Evolutionary conservation across 1,140 invertebrate genomes (phyloP).

Genomic region (Pteromalus puparum): DNA sequence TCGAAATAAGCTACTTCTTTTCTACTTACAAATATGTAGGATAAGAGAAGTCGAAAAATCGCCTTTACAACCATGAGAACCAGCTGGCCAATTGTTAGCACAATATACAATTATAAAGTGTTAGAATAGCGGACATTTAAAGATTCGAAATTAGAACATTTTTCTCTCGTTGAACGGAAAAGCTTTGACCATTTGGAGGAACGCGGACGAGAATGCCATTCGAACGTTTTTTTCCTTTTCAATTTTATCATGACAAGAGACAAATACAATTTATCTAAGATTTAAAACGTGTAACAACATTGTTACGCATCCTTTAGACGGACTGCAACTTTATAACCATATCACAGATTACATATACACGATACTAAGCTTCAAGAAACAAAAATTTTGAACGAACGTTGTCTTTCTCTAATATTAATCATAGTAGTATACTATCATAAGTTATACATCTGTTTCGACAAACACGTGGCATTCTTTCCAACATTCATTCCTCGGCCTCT

Average conservation of each 20-base stretch:
- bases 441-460: background rate
- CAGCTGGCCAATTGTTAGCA: background rate
- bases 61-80: too few species aligned
- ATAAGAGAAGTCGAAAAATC: too few species aligned
- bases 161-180: background rate
- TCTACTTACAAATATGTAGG: too few species aligned
- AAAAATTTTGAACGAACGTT: background rate
- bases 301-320: background rate
- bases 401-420: too few species aligned
- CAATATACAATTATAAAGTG: background rate
- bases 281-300: slow-evolving; percentile 20
- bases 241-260: slow-evolving; percentile 12
- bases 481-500: slow-evolving; percentile 53
- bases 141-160: background rate
- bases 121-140: background rate
- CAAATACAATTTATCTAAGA: background rate
- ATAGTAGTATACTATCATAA: background rate
- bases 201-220: slow-evolving; percentile 40
- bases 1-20: too few species aligned
- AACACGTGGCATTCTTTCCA: slow-evolving; percentile 62
- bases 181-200: slow-evolving; percentile 4
- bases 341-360: slow-evolving; percentile 45
- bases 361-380: background rate
- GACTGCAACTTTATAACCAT: background rate
- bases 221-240: slow-evolving; percentile 12